These are phyloP conservation scores for Psephotus haematonotus DNA, from an alignment of 2,113 vertebrate genomes.

Conservation along the genomic window DNA sequence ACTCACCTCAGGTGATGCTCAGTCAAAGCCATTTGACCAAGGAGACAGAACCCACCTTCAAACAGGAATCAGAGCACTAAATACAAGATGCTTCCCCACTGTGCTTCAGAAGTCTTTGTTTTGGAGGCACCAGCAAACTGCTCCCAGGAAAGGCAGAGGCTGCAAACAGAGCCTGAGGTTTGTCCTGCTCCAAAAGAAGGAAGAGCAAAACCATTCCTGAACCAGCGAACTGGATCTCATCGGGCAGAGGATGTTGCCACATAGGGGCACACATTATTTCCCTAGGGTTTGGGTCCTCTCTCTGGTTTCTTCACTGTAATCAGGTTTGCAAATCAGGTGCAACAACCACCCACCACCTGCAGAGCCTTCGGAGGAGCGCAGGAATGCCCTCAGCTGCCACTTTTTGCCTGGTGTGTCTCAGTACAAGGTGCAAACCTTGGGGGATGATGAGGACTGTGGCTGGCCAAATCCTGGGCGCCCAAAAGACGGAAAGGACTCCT, in stretches of 20 bases:
- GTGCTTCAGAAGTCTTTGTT: neutral
- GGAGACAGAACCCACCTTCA: neutral
- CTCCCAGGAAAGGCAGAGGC: neutral
- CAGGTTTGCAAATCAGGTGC: neutral
- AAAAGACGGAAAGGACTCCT: neutral
- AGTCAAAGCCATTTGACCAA: neutral
- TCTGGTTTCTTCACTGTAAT: neutral
- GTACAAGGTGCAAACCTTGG: rapidly evolving
- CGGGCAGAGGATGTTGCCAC: slow-evolving; percentile 36
- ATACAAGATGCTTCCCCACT: neutral
- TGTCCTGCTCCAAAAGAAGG: neutral
- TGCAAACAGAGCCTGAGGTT: neutral
- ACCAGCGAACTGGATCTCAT: neutral
- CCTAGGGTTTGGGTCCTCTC: neutral
- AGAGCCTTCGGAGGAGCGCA: neutral
- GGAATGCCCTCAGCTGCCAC: neutral
- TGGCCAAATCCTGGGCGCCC: neutral
- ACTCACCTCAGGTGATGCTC: rapidly evolving
- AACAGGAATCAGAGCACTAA: neutral
- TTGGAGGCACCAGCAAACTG: neutral
- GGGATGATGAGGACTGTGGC: neutral
- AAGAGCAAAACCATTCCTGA: neutral
- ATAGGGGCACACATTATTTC: neutral
- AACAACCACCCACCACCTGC: neutral
- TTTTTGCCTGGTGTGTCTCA: neutral